These are phyloP conservation scores for Microplitis mediator DNA, from an alignment of 1,140 invertebrate genomes.

Conservation along the genomic window DNA sequence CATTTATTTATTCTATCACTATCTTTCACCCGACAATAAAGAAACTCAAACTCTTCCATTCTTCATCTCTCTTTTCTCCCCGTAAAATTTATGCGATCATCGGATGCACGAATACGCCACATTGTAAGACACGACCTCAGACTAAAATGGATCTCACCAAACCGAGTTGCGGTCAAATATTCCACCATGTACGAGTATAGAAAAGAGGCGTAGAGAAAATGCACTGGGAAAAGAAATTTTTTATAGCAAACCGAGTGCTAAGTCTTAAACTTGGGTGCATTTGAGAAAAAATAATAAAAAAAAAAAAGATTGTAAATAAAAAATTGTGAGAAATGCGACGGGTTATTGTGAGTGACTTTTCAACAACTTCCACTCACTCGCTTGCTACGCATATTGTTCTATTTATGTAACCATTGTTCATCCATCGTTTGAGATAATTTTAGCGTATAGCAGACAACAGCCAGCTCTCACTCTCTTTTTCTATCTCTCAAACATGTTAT, in stretches of 20 bases:
- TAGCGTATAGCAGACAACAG: conserved; percentile 46
- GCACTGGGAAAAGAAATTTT: conserved; percentile 9
- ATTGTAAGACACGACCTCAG: conserved; percentile 23
- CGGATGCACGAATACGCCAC: conserved; percentile 24
- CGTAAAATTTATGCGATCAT: conserved; percentile 37
- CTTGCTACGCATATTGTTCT: conserved; percentile 59
- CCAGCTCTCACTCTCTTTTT: neutral
- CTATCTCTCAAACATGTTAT: neutral
- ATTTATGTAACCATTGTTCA: conserved; percentile 64
- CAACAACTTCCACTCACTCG: conserved; percentile 43
- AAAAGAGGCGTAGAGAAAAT: conserved; percentile 2
- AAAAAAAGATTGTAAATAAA: neutral
- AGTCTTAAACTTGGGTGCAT: neutral
- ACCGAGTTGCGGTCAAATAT: neutral
- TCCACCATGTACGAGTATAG: neutral
- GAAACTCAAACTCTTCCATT: neutral
- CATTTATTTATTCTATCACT: neutral
- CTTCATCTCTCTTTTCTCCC: neutral
- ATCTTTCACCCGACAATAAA: conserved; percentile 2
- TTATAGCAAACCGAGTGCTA: neutral
- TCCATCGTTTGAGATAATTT: conserved; percentile 62
- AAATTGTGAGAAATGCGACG: neutral
- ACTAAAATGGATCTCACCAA: conserved; percentile 6
- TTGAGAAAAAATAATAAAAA: neutral
- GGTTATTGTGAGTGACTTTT: conserved; percentile 30